Base-by-base conservation (phyloP, 2,888 invertebrate genomes). In the Tanytarsus gracilentus region DNA sequence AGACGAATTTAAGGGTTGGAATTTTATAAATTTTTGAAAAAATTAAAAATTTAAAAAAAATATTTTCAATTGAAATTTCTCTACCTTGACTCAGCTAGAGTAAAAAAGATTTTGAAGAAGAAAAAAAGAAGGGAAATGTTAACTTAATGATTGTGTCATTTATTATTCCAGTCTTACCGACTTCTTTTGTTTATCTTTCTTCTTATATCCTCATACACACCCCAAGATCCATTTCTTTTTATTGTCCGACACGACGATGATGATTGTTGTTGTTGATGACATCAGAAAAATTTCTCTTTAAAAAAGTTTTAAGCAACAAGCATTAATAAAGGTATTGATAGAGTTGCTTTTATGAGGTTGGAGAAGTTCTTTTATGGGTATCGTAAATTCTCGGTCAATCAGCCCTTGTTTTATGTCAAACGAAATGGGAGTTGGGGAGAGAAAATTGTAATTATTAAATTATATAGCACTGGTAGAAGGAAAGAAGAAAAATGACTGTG, bases 81-180 rank as follows among this genome's bases (percentile, higher is more conserved):
- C 40, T 44, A 8, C 11, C 21, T 11, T 14, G 16, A 8, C 16
- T 40, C 23, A 18, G 18, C 11, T 44, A 44, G n/a, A 18, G 3
- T n/a, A 3, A 40, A 18, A 11, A 1, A 25, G 27, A n/a, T 7
- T 11, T 8, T 18, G 18, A 55, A 53, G 11, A 39, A 55, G 27
- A 14, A 14, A 14, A 16, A 55, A 26, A 55, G 18, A 55, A 55
- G 25, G 40, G 33, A 26, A 40, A 55, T 25, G 55, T 55, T 55
- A 23, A 55, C 55, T 40, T 55, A 55, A 55, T 55, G 55, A 55
- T 55, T 33, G 55, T 33, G 33, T 39, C 55, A 55, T 55, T 55
- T 55, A 40, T 55, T 40, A 53, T 55, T 55, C 55, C 21, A 29
- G 39, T 55, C 40, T 55, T 39, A 55, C 55, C 11, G 51, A 29